Percentiles rank a stretch among this genome's conserved stretches.
Evolutionary conservation across 23 tunicate genomes (phyloP).

Genomic region (Botrylloides violaceus): DNA sequence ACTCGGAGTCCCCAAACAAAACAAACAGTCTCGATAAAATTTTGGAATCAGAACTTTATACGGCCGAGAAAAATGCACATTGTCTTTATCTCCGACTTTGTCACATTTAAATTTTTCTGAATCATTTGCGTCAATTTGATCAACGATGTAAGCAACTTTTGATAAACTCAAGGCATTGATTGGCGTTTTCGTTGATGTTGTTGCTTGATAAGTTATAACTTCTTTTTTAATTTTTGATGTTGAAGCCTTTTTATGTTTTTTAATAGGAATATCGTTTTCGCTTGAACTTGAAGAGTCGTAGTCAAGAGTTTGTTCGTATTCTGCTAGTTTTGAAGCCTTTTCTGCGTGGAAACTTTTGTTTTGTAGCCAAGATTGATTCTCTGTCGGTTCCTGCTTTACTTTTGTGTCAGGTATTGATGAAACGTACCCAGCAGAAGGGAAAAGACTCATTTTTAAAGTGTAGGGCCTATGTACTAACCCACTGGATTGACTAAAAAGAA

Average conservation of each 20-base stretch:
- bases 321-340: neutral
- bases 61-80: slow-evolving; percentile 62
- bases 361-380: neutral
- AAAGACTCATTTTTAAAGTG: slow-evolving; percentile 8
- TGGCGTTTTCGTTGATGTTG: neutral
- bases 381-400: neutral
- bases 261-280: neutral
- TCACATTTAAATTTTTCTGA: slow-evolving; percentile 19
- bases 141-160: neutral
- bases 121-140: neutral
- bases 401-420: neutral
- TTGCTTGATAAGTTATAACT: neutral
- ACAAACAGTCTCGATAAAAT: slow-evolving; percentile 19
- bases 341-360: neutral
- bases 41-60: slow-evolving; percentile 57
- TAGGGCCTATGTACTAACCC: too few species aligned
- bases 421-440: slow-evolving; percentile 4
- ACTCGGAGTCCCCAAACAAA: slow-evolving; percentile 21
- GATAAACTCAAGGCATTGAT: neutral
- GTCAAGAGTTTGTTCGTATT: neutral
- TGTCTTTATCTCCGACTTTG: slow-evolving; percentile 51
- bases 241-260: neutral
- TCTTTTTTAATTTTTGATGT: slow-evolving; percentile 1
- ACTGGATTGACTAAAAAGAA: too few species aligned
- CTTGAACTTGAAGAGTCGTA: neutral